Evolutionary conservation across 2,888 invertebrate genomes (phyloP).

Genomic region (Cheilosia grossa): DNA sequence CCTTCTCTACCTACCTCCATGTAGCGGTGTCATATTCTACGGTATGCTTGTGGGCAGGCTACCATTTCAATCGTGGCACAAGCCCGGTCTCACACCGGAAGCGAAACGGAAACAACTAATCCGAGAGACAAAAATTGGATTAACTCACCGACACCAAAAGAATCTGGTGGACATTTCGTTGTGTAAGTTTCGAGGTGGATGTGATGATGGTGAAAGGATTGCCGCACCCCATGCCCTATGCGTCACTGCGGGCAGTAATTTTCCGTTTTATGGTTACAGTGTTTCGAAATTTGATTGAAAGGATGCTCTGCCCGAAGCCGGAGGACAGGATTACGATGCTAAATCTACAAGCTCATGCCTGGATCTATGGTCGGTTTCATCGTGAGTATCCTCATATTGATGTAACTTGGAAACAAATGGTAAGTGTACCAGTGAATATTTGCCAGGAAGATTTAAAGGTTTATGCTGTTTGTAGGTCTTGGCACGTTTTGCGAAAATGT

Average conservation of each 20-base stretch:
- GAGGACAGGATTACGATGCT: slow-evolving; percentile 74
- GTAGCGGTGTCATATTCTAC: slow-evolving; percentile 89
- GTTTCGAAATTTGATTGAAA: slow-evolving; percentile 75
- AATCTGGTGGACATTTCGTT: slow-evolving; percentile 77
- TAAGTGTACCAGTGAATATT: slow-evolving; percentile 14
- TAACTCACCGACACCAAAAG: slow-evolving; percentile 85
- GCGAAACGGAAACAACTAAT: slow-evolving; percentile 86
- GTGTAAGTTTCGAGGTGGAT: slow-evolving; percentile 50
- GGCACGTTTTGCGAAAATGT: slow-evolving; percentile 84
- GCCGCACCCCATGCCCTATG: slow-evolving; percentile 1
- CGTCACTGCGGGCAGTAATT: neutral
- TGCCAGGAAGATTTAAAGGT: neutral
- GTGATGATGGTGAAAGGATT: slow-evolving; percentile 26
- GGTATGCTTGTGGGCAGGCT: slow-evolving; percentile 90
- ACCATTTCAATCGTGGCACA: slow-evolving; percentile 85
- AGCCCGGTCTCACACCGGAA: slow-evolving; percentile 83
- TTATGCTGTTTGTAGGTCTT: slow-evolving; percentile 49
- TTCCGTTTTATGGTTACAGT: slow-evolving; percentile 58
- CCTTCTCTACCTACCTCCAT: slow-evolving; percentile 41
- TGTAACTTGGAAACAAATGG: slow-evolving; percentile 65
- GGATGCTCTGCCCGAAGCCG: slow-evolving; percentile 75
- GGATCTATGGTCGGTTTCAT: slow-evolving; percentile 73
- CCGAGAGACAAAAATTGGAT: slow-evolving; percentile 87
- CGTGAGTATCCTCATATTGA: slow-evolving; percentile 69
- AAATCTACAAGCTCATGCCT: slow-evolving; percentile 75